Conservation (phyloP, 2,113 vertebrate species). For the Ceyx cyanopectus region DNA sequence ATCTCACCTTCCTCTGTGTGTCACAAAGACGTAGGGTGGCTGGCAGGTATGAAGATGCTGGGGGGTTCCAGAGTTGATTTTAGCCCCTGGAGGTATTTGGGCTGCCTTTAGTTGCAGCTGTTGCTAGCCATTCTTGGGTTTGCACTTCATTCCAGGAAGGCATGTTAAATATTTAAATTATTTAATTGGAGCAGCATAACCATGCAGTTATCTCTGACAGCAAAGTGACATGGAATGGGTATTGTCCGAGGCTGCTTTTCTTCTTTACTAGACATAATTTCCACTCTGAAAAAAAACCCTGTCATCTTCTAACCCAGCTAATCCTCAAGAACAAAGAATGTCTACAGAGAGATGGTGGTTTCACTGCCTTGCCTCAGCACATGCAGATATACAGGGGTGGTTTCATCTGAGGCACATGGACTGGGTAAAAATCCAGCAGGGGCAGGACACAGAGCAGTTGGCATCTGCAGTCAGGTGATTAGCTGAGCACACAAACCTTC, state of each 20-base stretch:
- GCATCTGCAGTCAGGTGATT: neutral
- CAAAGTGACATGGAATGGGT: neutral
- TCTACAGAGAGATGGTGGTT: neutral
- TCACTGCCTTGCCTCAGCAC: neutral
- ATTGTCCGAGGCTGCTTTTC: neutral
- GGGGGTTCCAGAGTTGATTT: neutral
- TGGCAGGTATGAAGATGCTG: neutral
- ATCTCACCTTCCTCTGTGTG: neutral
- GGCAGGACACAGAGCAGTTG: neutral
- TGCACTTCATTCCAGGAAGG: conserved; percentile 23
- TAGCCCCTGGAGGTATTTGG: conserved; percentile 46
- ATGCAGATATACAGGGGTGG: neutral
- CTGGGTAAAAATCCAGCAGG: neutral
- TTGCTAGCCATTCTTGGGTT: conserved; percentile 43
- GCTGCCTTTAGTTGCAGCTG: conserved; percentile 77
- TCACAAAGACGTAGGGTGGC: neutral
- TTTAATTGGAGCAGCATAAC: neutral
- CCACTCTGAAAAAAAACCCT: neutral
- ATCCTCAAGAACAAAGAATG: conserved; percentile 44
- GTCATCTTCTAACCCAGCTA: neutral
- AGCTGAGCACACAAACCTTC: neutral
- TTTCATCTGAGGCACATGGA: neutral
- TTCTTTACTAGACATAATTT: neutral
- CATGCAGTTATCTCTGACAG: neutral
- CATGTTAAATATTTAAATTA: conserved; percentile 39